Evolutionary conservation across 2,113 vertebrate genomes (phyloP), one percentile per base, ranked within the genome.

Genomic region (Pomatorhinus ruficollis): DNA sequence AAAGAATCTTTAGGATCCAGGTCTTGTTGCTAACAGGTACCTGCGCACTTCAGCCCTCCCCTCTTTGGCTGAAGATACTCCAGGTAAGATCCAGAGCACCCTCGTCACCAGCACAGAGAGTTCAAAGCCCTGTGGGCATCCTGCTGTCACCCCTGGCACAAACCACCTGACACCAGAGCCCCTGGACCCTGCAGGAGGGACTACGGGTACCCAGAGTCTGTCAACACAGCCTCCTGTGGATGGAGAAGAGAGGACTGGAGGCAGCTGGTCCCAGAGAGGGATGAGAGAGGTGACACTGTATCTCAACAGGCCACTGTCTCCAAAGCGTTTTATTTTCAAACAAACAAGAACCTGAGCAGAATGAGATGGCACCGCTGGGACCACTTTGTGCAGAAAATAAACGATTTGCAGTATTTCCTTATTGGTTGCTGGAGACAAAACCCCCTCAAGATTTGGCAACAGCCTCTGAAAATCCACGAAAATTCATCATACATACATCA

Each of bases 401-500:
- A 85, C 13, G 1, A 84, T 65, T 7, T 87, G 59, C 59, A 87
- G 68, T 40, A 75, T 81, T 87, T 91, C 60, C 72, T 81, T 71
- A 74, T 16, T 15, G 59, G 76, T 45, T 90, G 53, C 11, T 49
- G 19, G 50, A 92, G 45, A 56, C 72, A 83, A 91, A 91, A 70
- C 5, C 39, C 39, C 71, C 57, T 83, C 49, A n/a, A 76, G 69
- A 71, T 81, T 39, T 91, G 78, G 87, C 68, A 94, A 52, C 9
- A 39, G 70, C 17, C 16, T 77, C 42, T 61, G 75, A 40, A 79
- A 82, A 72, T 44, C 53, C 57, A 65, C 15, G 52, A 13, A 56
- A 45, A 69, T 54, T 65, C 60, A 2, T 15, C 60, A 1, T 15
- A 25, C 0, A 2, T 8, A 47, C 8, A 0, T 27, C 42, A 75